Base-by-base conservation (phyloP, 2,888 invertebrate species). In the Pollenia labialis region DNA sequence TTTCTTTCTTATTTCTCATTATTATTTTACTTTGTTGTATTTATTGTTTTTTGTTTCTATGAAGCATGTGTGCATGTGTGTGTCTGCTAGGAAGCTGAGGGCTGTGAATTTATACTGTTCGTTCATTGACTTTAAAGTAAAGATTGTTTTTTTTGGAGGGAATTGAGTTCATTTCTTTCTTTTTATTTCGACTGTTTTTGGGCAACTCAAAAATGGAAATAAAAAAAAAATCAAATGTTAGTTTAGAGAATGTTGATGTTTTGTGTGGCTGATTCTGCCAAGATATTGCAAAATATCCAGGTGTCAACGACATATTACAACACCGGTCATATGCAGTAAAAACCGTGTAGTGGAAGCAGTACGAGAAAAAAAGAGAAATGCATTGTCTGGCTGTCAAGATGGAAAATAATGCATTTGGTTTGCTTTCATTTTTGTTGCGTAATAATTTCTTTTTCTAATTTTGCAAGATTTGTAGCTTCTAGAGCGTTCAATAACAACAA, bases 241-340 rank as follows among this genome's bases (percentile, higher is more conserved):
- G 54, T 71, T 69, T 75, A 46, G 75, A 80, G 80, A 75, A 54
- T 80, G 80, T 81, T 68, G 72, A 71, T 66, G 71, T 64, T 72
- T 68, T 52, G 60, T 85, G 83, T 81, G 87, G 84, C 69, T 68
- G 77, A 84, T 74, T 84, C 66, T 84, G 84, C 76, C 87, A 72
- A 87, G 87, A 77, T 62, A 84, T 88, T 88, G 88, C 88, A 87
- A 88, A 87, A 88, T 82, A 81, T 87, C 87, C 88, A 88, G 88
- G 82, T 88, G 88, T 88, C 88, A 87, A 81, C 81, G 81, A 87
- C 72, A 81, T 74, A 82, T 83, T 72, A 88, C 85, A 79, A 69
- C 84, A 84, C 81, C 87, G 87, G 83, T 81, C 84, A 77, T 71
- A 76, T 32, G 0, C 48, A 74, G 32, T 54, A 64, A 77, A 68